Base-by-base conservation (phyloP, 2,888 invertebrate species). In the Aporophyla nigra region DNA sequence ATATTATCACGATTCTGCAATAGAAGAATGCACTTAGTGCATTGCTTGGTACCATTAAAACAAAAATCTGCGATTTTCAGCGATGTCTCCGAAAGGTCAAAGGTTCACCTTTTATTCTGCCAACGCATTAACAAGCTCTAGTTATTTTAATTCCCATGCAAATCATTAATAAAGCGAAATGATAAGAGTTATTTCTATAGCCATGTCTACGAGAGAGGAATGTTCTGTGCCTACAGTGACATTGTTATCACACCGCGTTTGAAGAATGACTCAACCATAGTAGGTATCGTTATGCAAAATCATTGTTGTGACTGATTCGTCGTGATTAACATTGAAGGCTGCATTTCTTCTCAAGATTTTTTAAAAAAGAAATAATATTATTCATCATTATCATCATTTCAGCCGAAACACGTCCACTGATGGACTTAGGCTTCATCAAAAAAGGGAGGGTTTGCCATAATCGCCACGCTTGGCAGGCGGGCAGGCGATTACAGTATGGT, bases 241-340 rank as follows among this genome's bases (percentile, higher is more conserved):
- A 53, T 66, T 82, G 54, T 82, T 82, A 82, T 77, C 66, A 62
- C 27, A 14, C 71, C 71, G 54, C 71, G 33, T 66, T 56, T 80
- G 51, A 62, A 66, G 51, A 49, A 33, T 80, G 80, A 80, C 14
- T 80, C 82, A 77, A 43, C 49, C n/a, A 10, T 40, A 43, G 24
- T 33, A 40, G 5, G 16, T 61, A 81, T 33, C 27, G 54, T 65
- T 51, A 43, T 70, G 70, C 77, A 54, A 59, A 59, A 70, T 76
- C 53, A 49, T 58, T 70, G 70, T 76, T 76, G n/a, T 76, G 70
- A 65, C 82, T 68, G 16, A 7, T 10, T 40, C 6, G 19, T 14
- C 2, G 33, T 33, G 59, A 75, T 80, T 65, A 54, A 19, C 43
- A 63, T 56, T 46, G 19, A 54, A 40, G n/a, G n/a, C 5, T 54